These are phyloP conservation scores for Gonocerus acuteangulatus DNA, from an alignment of 2,888 invertebrate genomes.

Conservation along the genomic window DNA sequence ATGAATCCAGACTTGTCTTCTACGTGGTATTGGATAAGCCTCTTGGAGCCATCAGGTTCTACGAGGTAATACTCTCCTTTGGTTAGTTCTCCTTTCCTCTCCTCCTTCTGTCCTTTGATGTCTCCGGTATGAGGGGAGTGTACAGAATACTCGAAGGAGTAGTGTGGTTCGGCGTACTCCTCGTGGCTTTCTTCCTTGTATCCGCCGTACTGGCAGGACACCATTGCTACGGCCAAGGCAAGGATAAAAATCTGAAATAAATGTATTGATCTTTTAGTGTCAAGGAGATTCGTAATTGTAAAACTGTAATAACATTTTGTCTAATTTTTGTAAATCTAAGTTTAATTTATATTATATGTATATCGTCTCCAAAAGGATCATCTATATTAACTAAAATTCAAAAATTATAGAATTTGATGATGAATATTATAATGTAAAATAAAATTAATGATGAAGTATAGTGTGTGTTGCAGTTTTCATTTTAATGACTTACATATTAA, in stretches of 20 bases:
- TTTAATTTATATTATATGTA: too few relatives aligned
- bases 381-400: too few relatives aligned
- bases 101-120: constrained; percentile 62
- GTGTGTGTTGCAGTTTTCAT: too few relatives aligned
- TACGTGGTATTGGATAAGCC: constrained; percentile 64
- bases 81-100: constrained; percentile 62
- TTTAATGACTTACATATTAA: too few relatives aligned
- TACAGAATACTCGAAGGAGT: constrained; percentile 63
- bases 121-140: constrained; percentile 66
- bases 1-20: constrained; percentile 71
- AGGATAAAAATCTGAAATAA: neutral
- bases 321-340: too few relatives aligned
- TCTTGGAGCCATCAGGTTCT: constrained; percentile 64
- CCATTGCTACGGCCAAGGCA: neutral
- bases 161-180: constrained; percentile 43
- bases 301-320: too few relatives aligned
- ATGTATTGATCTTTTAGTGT: neutral
- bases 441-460: too few relatives aligned
- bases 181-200: constrained; percentile 1
- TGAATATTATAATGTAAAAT: too few relatives aligned
- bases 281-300: too few relatives aligned
- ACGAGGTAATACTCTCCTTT: constrained; percentile 49
- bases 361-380: too few relatives aligned
- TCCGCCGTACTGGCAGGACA: constrained; percentile 8
- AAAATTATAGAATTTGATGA: too few relatives aligned